Percentiles rank a stretch among this genome's conserved stretches.
phyloP scores from a whole-genome alignment of 2,888 invertebrate species.

The Catocala fraxini region DNA sequence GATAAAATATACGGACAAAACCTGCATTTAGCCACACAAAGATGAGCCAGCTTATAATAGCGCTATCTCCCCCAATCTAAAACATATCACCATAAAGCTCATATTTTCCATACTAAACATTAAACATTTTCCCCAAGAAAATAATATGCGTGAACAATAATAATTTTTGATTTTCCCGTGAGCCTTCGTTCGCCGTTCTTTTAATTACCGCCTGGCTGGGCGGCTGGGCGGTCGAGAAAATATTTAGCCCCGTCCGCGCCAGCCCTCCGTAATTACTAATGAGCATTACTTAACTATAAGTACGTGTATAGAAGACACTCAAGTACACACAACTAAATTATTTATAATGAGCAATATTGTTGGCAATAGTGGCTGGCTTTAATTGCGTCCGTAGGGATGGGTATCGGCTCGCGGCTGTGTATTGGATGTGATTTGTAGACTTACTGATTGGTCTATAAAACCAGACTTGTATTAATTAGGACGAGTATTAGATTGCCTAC shows the following conservation, averaged over 20 bases:
- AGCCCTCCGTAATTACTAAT: constrained; percentile 83
- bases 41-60: too few relatives aligned
- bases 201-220: constrained; percentile 77
- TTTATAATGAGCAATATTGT: constrained; percentile 50
- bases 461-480: too few relatives aligned
- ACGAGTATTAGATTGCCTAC: too few relatives aligned
- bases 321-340: constrained; percentile 43
- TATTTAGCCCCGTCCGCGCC: constrained; percentile 81
- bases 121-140: constrained; percentile 67
- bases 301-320: constrained; percentile 55
- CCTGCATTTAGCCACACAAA: too few relatives aligned
- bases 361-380: constrained; percentile 5
- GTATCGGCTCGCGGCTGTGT: neutral
- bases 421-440: neutral
- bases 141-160: constrained; percentile 75
- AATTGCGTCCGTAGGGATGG: neutral
- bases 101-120: constrained; percentile 23
- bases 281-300: constrained; percentile 72
- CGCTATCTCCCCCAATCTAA: neutral
- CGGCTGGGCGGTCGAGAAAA: constrained; percentile 65
- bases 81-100: constrained; percentile 13
- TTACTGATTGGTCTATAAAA: too few relatives aligned
- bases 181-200: constrained; percentile 68
- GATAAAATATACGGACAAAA: too few relatives aligned
- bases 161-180: constrained; percentile 79